Conservation (phyloP, 2,113 vertebrate genomes). For the Bothrops jararaca region DNA sequence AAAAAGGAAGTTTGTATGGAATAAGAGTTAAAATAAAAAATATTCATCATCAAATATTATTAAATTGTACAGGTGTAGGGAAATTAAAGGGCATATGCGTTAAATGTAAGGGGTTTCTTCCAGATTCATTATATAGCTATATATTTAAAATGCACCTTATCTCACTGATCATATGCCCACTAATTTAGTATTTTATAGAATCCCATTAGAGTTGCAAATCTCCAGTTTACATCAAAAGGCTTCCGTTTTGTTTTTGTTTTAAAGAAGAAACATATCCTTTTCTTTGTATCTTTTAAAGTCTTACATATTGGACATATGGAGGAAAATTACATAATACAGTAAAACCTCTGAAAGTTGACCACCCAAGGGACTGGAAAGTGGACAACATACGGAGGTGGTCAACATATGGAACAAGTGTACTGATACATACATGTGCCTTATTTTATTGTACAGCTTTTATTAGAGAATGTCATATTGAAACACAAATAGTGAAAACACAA, state of each 20-base stretch:
- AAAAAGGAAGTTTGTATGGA: not conserved
- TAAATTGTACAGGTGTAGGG: not conserved
- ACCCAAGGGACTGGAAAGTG: too few species aligned
- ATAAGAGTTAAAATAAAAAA: not conserved
- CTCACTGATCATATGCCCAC: constrained; percentile 28
- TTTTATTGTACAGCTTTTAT: too few species aligned
- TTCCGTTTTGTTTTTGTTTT: constrained; percentile 26
- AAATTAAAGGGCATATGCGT: constrained; percentile 21
- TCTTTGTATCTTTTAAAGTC: constrained; percentile 13
- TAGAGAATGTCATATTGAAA: too few species aligned
- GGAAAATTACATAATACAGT: not conserved
- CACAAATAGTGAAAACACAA: too few species aligned
- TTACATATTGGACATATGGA: constrained; percentile 1
- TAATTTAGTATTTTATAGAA: constrained; percentile 51
- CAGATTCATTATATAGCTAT: not conserved
- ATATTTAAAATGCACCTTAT: constrained; percentile 24
- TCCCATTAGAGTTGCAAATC: constrained; percentile 43
- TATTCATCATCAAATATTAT: not conserved
- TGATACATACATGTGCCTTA: too few species aligned
- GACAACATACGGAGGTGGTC: too few species aligned
- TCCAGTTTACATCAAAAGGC: constrained; percentile 57
- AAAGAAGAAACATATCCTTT: constrained; percentile 22
- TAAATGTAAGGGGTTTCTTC: not conserved
- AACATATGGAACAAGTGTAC: too few species aligned
- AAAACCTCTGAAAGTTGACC: too few species aligned